Conservation (phyloP, 2,113 vertebrate genomes). For the Picathartes gymnocephalus region DNA sequence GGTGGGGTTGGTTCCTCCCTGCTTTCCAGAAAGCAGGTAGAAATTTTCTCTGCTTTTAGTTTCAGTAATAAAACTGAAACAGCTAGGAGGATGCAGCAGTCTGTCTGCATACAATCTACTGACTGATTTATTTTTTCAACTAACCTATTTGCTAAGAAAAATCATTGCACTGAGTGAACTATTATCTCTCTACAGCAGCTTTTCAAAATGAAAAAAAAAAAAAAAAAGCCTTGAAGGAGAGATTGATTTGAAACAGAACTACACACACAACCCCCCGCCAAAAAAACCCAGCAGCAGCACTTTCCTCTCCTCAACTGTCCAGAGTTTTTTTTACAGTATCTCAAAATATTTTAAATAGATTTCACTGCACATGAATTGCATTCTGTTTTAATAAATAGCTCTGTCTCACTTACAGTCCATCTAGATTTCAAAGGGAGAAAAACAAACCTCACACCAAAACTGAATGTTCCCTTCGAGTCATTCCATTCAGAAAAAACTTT, state of each 20-base stretch:
- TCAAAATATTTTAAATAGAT: not conserved
- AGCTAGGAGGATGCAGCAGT: not conserved
- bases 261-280: not conserved
- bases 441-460: not conserved
- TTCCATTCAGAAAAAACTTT: not conserved
- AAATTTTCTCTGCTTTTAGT: not conserved
- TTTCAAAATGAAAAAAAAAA: not conserved
- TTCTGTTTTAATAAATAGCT: not conserved
- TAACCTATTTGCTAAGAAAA: conserved; percentile 2
- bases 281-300: not conserved
- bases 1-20: not conserved
- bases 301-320: not conserved
- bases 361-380: not conserved
- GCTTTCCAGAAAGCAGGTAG: conserved; percentile 10
- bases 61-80: not conserved
- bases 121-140: not conserved
- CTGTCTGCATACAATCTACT: not conserved
- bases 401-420: not conserved
- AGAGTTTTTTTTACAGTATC: not conserved
- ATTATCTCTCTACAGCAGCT: not conserved
- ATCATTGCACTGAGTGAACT: not conserved
- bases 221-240: not conserved
- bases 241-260: not conserved
- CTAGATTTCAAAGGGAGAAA: not conserved
- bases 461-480: not conserved